A percentile compares a stretch with the other conserved stretches of the same genome.
phyloP scores from a whole-genome alignment of 1,140 invertebrate genomes.

The Cotesia glomerata region DNA sequence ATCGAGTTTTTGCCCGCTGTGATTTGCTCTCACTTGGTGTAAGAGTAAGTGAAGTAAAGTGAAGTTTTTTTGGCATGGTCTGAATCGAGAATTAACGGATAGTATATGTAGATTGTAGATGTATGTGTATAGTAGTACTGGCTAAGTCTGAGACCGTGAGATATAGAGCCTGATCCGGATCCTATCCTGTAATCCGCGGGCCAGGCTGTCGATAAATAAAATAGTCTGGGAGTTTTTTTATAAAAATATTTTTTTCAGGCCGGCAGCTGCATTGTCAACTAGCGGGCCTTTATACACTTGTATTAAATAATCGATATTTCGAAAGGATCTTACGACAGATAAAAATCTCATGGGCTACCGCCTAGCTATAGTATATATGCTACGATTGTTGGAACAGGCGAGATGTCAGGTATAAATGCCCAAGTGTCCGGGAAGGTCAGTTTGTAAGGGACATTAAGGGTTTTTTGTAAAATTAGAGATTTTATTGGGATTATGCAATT shows the following conservation, averaged over 20 bases:
- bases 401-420: constrained; percentile 51
- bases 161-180: constrained; percentile 25
- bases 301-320: constrained; percentile 31
- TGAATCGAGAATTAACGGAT: too few species aligned
- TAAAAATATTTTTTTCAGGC: constrained; percentile 8
- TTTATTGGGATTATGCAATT: background rate
- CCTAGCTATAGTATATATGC: constrained; percentile 5
- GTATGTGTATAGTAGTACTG: too few species aligned
- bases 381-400: constrained; percentile 25
- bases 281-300: background rate
- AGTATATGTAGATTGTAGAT: too few species aligned
- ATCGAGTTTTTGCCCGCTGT: too few species aligned
- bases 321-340: constrained; percentile 51
- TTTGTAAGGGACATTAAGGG: constrained; percentile 28
- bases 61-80: too few species aligned
- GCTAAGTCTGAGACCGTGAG: constrained; percentile 3
- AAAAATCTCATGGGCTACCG: constrained; percentile 46
- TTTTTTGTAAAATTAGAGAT: constrained; percentile 36
- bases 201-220: constrained; percentile 27
- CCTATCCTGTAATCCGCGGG: constrained; percentile 17
- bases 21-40: too few species aligned
- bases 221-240: constrained; percentile 9
- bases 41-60: too few species aligned
- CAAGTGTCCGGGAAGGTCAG: constrained; percentile 19
- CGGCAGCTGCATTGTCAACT: constrained; percentile 10